Percentiles rank a stretch among this genome's conserved stretches.
Conservation (phyloP, 2,797 vertebrate species). For the Myioborus melanocephalus region DNA sequence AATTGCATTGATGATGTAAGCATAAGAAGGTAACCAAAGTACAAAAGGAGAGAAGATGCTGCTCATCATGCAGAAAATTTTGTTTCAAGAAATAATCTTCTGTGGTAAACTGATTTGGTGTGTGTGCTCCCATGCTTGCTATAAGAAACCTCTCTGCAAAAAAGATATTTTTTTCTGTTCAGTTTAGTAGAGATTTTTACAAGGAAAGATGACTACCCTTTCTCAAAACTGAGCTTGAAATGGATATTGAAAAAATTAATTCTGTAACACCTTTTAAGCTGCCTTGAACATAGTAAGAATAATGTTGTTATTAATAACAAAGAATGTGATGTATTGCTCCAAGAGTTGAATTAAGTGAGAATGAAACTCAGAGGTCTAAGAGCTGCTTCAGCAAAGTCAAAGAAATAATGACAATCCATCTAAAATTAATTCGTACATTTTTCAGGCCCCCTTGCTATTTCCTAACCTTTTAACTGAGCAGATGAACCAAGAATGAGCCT, state of each 20-base stretch:
- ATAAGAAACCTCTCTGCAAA: not conserved
- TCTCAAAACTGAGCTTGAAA: conserved; percentile 2
- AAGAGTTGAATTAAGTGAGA: not conserved
- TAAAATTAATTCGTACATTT: conserved; percentile 13
- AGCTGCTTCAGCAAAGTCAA: not conserved
- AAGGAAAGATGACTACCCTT: not conserved
- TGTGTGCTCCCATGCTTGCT: not conserved
- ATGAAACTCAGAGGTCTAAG: not conserved
- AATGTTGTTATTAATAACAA: not conserved
- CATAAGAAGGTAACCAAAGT: not conserved
- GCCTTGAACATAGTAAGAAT: not conserved
- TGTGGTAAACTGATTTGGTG: not conserved
- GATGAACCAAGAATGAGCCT: not conserved
- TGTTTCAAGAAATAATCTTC: not conserved
- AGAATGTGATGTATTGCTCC: not conserved
- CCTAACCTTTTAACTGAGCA: not conserved
- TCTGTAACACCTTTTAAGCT: not conserved
- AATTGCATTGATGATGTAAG: not conserved
- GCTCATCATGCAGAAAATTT: not conserved
- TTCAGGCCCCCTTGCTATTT: not conserved
- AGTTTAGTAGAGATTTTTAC: not conserved
- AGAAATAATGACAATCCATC: not conserved
- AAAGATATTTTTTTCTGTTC: not conserved
- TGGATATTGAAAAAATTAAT: not conserved
- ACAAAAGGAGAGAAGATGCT: not conserved